Evolutionary conservation across 1,140 invertebrate genomes (phyloP), one percentile per base, ranked within the genome.

Genomic region (Musca vetustissima): DNA sequence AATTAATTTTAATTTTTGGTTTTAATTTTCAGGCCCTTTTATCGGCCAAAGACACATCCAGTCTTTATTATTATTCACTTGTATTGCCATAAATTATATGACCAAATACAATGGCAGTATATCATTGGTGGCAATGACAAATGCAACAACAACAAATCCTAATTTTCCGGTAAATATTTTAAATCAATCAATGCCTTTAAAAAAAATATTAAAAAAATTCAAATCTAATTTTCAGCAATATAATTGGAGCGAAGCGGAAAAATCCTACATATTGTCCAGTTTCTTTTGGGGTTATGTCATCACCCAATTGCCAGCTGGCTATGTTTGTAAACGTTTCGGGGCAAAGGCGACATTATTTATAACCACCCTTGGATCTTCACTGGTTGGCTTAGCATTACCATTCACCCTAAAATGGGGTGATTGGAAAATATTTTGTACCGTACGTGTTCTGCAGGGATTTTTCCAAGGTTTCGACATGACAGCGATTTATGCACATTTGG

Each of bases 401-500:
- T 77, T 72, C 59, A 72, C 66, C 69, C 69, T 73, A 7, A 70
- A 74, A 4, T 80, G 74, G 73, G 76, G 81, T 19, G 88, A 86
- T 4, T 90, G 88, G 88, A 78, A 88, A 77, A 83, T 87, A 32
- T 83, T 91, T 25, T 79, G 77, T 74, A 80, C 83, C 75, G 83
- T 88, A 15, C 85, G 94, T 47, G 87, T 94, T 0, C 67, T 92
- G 0, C 89, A 92, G 78, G 95, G 95, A 0, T 78, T 96, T 1
- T 86, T 85, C 49, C 89, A 96, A 84, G 94, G 93, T 17, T 87
- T 92, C 4, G 85, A 92, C 25, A 91, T 92, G 75, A 94, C 94
- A 0, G 87, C 88, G 49, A 85, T 93, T 6, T 93, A 95, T 74
- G 89, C 85, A 9, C 77, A 81, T 50, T n/a, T 82, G 69, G 77